Conservation (phyloP, 2,888 invertebrate species). For the Polydrusus pterygomalis region DNA sequence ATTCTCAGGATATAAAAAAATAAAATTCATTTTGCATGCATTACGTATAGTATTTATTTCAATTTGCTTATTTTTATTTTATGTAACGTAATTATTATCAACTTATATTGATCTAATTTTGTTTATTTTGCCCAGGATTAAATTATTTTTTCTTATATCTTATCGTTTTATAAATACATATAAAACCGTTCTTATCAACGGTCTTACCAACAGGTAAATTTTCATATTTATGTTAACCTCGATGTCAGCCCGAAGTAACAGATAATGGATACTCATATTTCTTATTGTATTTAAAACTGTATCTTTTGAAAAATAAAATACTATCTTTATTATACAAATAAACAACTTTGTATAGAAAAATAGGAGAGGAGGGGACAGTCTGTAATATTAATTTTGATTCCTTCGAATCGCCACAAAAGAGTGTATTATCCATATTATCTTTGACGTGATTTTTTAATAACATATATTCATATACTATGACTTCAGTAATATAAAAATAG, state of each 20-base stretch:
- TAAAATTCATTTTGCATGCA: too few species aligned
- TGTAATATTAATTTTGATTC: neutral
- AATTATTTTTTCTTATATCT: slow-evolving; percentile 22
- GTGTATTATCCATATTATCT: neutral
- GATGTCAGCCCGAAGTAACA: slow-evolving; percentile 9
- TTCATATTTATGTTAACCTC: slow-evolving; percentile 24
- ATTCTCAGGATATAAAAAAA: too few species aligned
- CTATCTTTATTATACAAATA: neutral
- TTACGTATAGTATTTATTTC: neutral
- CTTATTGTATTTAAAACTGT: slow-evolving; percentile 18
- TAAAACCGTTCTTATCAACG: slow-evolving; percentile 20
- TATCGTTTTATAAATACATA: slow-evolving; percentile 34
- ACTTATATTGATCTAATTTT: slow-evolving; percentile 3
- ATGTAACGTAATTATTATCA: slow-evolving; percentile 1
- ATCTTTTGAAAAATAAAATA: neutral
- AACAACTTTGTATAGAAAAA: neutral
- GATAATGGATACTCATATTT: slow-evolving; percentile 14
- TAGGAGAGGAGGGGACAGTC: neutral
- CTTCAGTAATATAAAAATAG: too few species aligned
- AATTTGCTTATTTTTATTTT: slow-evolving; percentile 15
- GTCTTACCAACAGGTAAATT: slow-evolving; percentile 31
- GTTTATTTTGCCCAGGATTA: slow-evolving; percentile 3
- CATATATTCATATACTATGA: too few species aligned
- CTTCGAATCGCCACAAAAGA: neutral
- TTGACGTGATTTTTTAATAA: too few species aligned